A percentile compares a stretch with the other conserved stretches of the same genome.
Conservation (phyloP, 2,888 invertebrate species). For the Cataglyphis albicans region DNA sequence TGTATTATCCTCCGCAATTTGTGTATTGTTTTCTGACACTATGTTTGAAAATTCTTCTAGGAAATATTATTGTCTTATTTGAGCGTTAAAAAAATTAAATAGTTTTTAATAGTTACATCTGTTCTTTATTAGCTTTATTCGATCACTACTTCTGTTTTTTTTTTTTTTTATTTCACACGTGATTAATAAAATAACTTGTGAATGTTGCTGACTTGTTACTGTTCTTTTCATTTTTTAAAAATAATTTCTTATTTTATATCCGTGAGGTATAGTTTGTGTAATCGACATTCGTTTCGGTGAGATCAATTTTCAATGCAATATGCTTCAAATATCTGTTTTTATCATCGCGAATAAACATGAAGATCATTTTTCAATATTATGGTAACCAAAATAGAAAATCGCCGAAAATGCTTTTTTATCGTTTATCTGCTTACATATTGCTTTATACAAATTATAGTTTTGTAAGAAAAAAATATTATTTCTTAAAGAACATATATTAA, state of each 20-base stretch:
- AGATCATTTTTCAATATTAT: neutral
- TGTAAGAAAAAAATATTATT: neutral
- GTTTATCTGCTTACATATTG: neutral
- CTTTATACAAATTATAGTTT: too few relatives aligned
- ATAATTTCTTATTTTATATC: neutral
- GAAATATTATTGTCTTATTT: constrained; percentile 17
- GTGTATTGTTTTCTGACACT: neutral
- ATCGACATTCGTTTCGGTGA: neutral
- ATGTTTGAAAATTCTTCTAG: constrained; percentile 5
- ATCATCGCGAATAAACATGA: neutral
- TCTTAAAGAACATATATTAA: neutral
- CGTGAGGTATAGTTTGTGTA: neutral
- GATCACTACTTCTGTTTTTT: neutral
- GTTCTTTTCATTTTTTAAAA: neutral
- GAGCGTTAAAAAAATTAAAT: neutral
- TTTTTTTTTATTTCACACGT: neutral
- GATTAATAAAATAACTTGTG: neutral
- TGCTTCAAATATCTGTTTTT: neutral
- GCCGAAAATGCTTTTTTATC: neutral
- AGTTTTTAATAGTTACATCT: neutral
- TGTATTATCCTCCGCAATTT: neutral
- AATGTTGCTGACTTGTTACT: neutral
- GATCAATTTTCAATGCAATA: neutral
- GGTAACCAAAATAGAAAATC: neutral
- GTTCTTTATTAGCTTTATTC: neutral